Conservation (phyloP, 2,113 vertebrate genomes). For the Rhipidura dahli region DNA sequence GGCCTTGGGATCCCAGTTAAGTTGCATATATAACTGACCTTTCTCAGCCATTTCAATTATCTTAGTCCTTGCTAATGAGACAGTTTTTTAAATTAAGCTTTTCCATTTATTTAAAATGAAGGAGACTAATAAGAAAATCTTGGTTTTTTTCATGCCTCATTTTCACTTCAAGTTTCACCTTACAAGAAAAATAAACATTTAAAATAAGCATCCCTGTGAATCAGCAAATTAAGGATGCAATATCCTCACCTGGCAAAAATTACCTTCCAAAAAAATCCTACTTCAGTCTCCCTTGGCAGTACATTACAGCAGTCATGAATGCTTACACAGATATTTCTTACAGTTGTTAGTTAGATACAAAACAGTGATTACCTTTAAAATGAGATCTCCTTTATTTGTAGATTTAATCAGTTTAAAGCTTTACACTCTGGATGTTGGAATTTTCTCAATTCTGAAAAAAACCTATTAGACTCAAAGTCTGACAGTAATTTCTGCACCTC, state of each 20-base stretch:
- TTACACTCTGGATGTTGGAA: not conserved
- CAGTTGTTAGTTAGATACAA: not conserved
- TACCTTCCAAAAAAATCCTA: not conserved
- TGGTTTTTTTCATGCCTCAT: not conserved
- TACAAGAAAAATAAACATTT: not conserved
- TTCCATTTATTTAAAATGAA: not conserved
- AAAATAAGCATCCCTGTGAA: not conserved
- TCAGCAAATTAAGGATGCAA: not conserved
- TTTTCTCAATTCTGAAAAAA: not conserved
- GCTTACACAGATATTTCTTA: not conserved
- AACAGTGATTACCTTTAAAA: not conserved
- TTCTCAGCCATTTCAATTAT: not conserved
- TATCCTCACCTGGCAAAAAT: not conserved
- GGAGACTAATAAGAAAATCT: not conserved
- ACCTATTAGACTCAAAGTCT: not conserved
- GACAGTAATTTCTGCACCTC: not conserved
- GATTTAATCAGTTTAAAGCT: not conserved
- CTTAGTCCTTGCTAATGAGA: not conserved
- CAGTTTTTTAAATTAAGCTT: not conserved
- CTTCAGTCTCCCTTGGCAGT: not conserved
- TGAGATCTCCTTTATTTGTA: not conserved
- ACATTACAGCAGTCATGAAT: not conserved
- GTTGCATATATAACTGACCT: not conserved
- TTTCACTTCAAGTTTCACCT: not conserved
- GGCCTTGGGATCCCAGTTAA: not conserved